Percentiles rank a stretch among this genome's conserved stretches.
Evolutionary conservation across 1,140 invertebrate species (phyloP).

Genomic region (Atta cephalotes): DNA sequence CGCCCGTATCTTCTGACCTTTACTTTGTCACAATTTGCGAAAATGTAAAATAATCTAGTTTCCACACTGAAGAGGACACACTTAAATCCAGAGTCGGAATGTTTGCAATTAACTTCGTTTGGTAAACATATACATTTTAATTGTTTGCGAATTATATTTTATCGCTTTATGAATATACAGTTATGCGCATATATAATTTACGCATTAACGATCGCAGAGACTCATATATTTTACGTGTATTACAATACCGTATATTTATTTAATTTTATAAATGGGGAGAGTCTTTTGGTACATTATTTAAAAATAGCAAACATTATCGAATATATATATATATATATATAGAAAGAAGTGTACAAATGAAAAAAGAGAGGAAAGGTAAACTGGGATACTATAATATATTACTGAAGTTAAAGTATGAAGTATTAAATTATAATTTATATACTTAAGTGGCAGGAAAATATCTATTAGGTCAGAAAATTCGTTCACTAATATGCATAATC

Average conservation of each 20-base stretch:
- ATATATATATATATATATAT: neutral
- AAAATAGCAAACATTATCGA: neutral
- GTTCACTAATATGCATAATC: conserved; percentile 31
- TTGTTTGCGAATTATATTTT: too few relatives aligned
- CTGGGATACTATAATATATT: too few relatives aligned
- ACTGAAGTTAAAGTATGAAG: neutral
- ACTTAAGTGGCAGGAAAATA: neutral
- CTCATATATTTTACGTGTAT: too few relatives aligned
- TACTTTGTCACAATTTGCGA: conserved; percentile 1
- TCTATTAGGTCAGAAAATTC: conserved; percentile 22
- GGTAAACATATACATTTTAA: too few relatives aligned
- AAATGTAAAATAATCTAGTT: neutral
- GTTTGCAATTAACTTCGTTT: too few relatives aligned
- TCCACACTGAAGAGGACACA: too few relatives aligned
- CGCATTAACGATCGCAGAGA: too few relatives aligned
- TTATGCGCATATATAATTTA: too few relatives aligned
- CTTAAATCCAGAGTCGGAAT: too few relatives aligned
- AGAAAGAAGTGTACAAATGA: neutral
- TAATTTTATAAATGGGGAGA: neutral
- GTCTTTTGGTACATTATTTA: neutral
- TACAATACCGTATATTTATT: neutral
- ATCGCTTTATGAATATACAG: too few relatives aligned
- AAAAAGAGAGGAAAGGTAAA: neutral
- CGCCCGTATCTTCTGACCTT: neutral
- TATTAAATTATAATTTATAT: conserved; percentile 12